Conservation (phyloP, 2,797 vertebrate species). For the Parambassis ranga region DNA sequence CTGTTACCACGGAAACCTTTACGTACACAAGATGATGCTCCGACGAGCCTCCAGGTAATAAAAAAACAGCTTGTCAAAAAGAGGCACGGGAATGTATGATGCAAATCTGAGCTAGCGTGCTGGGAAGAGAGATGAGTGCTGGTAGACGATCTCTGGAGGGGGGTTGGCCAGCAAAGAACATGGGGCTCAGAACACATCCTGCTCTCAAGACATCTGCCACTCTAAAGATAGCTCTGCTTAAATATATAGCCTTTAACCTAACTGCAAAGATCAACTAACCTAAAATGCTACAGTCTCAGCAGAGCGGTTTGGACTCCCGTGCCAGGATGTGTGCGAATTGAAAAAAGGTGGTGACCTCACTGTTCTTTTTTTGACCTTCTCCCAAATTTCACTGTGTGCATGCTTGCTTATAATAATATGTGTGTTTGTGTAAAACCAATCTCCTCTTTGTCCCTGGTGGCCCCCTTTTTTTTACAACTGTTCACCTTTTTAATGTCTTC, state of each 20-base stretch:
- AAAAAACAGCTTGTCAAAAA: slow-evolving; percentile 44
- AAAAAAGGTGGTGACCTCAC: slow-evolving; percentile 4
- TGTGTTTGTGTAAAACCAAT: slow-evolving; percentile 36
- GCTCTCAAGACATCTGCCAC: slow-evolving; percentile 39
- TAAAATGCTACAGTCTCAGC: slow-evolving; percentile 22
- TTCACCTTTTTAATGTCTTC: slow-evolving; percentile 67
- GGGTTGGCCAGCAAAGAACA: not conserved
- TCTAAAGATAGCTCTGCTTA: slow-evolving; percentile 47
- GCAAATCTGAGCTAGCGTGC: slow-evolving; percentile 35
- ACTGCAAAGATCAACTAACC: slow-evolving; percentile 41
- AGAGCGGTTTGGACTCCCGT: slow-evolving; percentile 3
- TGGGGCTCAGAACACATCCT: slow-evolving; percentile 19
- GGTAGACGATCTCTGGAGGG: slow-evolving; percentile 6
- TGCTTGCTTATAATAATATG: slow-evolving; percentile 56
- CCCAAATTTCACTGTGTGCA: not conserved
- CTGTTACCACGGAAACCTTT: slow-evolving; percentile 47
- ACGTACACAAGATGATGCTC: slow-evolving; percentile 32
- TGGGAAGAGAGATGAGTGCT: slow-evolving; percentile 9
- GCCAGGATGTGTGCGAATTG: slow-evolving; percentile 8
- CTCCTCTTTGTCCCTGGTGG: slow-evolving; percentile 39
- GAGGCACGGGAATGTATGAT: slow-evolving; percentile 33
- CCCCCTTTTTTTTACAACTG: slow-evolving; percentile 54
- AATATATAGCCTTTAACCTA: slow-evolving; percentile 40
- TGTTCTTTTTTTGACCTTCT: slow-evolving; percentile 9
- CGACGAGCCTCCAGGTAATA: slow-evolving; percentile 36